Percentiles rank a stretch among this genome's conserved stretches.
Conservation (phyloP, 2,113 vertebrate genomes). For the Oncorhynchus clarkii region DNA sequence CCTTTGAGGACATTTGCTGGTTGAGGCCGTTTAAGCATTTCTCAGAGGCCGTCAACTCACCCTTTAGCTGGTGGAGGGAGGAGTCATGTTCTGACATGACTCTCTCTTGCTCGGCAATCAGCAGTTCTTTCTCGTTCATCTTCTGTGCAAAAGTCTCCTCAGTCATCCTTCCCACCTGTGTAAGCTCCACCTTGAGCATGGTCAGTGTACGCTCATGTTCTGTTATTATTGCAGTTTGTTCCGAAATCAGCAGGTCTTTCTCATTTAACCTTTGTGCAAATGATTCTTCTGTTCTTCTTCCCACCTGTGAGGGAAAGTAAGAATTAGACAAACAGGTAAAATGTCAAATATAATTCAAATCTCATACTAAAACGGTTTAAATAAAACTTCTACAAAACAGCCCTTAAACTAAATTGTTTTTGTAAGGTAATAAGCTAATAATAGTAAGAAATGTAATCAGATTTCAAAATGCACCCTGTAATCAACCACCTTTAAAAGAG, state of each 20-base stretch:
- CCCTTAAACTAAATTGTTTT: no score
- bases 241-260: constrained; percentile 61
- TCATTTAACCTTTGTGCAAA: constrained; percentile 73
- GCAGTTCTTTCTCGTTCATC: constrained; percentile 78
- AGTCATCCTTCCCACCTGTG: constrained; percentile 65
- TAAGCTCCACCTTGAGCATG: constrained; percentile 59
- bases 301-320: constrained; percentile 45
- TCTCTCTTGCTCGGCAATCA: constrained; percentile 77
- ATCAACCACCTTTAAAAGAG: background rate
- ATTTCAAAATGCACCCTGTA: no score
- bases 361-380: background rate
- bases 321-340: constrained; percentile 1
- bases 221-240: constrained; percentile 63
- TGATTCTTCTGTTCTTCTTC: constrained; percentile 70
- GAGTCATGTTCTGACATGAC: constrained; percentile 78
- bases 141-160: constrained; percentile 69
- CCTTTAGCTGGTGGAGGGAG: constrained; percentile 70
- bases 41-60: constrained; percentile 74
- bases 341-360: background rate
- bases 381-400: background rate
- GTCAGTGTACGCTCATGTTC: constrained; percentile 56
- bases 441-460: background rate
- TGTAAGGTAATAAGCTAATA: background rate
- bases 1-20: constrained; percentile 63
- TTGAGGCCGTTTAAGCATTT: constrained; percentile 71